These are phyloP conservation scores for Morone saxatilis DNA, from an alignment of 2,113 vertebrate genomes.

Conservation along the genomic window DNA sequence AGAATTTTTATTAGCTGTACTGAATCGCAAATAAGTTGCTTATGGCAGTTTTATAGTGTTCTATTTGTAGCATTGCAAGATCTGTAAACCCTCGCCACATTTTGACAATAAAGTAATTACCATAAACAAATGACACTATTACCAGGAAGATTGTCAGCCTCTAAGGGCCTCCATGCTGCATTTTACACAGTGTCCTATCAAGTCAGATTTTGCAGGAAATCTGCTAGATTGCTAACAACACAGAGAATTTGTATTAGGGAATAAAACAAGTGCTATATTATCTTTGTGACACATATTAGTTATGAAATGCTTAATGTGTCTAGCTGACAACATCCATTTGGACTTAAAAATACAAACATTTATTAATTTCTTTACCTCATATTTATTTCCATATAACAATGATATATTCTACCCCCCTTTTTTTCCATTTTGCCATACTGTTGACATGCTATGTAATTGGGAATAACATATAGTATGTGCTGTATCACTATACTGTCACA, in stretches of 20 bases:
- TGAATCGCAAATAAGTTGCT: conserved; percentile 58
- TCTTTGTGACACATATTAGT: background rate
- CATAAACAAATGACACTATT: conserved; percentile 72
- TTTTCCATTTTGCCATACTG: background rate
- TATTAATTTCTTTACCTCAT: background rate
- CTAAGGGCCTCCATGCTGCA: conserved; percentile 15
- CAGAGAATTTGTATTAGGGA: background rate
- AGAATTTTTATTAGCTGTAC: conserved; percentile 47
- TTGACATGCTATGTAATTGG: background rate
- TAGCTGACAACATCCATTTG: background rate
- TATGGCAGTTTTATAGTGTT: conserved; percentile 51
- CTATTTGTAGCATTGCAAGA: conserved; percentile 55
- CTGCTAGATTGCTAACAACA: conserved; percentile 18
- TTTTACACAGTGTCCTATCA: conserved; percentile 11
- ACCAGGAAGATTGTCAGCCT: conserved; percentile 41
- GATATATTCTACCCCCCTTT: background rate
- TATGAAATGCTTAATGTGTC: background rate
- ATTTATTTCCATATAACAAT: too few relatives aligned
- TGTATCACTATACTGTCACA: background rate
- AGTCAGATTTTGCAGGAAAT: conserved; percentile 25
- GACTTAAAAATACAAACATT: background rate
- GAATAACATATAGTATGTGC: background rate
- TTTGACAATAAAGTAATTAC: conserved; percentile 73
- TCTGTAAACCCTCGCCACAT: conserved; percentile 49
- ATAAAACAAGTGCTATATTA: background rate